Evolutionary conservation across 2,797 vertebrate genomes (phyloP).

Genomic region (Pseudochaenichthys georgianus): DNA sequence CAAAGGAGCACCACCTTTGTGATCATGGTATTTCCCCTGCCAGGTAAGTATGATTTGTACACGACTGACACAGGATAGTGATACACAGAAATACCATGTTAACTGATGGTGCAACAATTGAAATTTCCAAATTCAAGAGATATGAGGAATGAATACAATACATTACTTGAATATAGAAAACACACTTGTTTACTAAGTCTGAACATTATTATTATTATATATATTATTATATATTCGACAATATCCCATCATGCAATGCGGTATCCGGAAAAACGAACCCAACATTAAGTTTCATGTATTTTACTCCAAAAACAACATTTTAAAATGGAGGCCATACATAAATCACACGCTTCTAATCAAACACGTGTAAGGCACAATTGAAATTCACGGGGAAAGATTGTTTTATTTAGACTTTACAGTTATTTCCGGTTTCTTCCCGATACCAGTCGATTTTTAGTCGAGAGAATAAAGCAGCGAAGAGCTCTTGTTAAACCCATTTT

Average conservation of each 20-base stretch:
- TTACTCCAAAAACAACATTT: not conserved
- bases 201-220: not conserved
- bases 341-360: no score
- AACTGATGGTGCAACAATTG: not conserved
- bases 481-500: not conserved
- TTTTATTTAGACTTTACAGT: no score
- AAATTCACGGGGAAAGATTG: no score
- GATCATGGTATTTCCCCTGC: constrained; percentile 50
- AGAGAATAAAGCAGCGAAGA: not conserved
- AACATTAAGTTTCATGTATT: not conserved
- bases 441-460: not conserved
- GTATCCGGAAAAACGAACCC: not conserved
- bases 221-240: accelerated
- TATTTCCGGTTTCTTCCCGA: no score
- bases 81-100: not conserved
- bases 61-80: accelerated
- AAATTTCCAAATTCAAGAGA: accelerated
- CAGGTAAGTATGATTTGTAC: constrained; percentile 44
- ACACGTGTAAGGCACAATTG: no score
- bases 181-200: not conserved
- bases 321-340: no score
- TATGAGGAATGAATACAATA: not conserved
- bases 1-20: constrained; percentile 49
- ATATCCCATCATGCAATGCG: constrained; percentile 20
- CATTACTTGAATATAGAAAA: not conserved